Conservation (phyloP, 2,888 invertebrate genomes). For the Rotaria socialis region DNA sequence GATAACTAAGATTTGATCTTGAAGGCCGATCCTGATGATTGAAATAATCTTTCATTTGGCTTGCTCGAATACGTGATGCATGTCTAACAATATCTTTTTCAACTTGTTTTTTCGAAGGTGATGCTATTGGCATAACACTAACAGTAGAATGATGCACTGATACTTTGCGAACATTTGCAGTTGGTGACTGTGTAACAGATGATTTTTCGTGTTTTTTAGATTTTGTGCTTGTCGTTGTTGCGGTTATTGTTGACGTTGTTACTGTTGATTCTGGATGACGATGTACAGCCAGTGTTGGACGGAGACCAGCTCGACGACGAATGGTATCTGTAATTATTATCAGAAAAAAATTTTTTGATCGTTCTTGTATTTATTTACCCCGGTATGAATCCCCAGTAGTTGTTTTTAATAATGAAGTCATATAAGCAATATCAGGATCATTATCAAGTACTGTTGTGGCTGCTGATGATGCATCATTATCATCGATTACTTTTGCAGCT, state of each 20-base stretch:
- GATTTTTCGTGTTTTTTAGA: neutral
- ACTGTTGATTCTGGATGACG: neutral
- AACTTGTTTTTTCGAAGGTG: neutral
- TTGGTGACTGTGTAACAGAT: neutral
- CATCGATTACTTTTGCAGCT: neutral
- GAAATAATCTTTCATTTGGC: neutral
- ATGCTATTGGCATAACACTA: neutral
- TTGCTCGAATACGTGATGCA: slow-evolving; percentile 25
- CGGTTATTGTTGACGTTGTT: neutral
- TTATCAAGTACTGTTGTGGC: neutral
- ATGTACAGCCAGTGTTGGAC: neutral
- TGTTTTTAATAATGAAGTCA: neutral
- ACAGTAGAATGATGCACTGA: neutral
- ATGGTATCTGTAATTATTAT: neutral
- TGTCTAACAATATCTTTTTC: slow-evolving; percentile 35
- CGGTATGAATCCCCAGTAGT: neutral
- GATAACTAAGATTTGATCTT: neutral
- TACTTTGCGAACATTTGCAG: neutral
- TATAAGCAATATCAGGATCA: slow-evolving; percentile 8
- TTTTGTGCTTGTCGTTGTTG: neutral
- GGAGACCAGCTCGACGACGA: neutral
- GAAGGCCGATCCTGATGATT: neutral
- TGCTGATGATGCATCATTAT: neutral
- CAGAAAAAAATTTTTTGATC: no score
- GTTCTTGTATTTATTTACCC: neutral